Evolutionary conservation across 2,888 invertebrate genomes (phyloP).

Genomic region (Drosophila infuscata): DNA sequence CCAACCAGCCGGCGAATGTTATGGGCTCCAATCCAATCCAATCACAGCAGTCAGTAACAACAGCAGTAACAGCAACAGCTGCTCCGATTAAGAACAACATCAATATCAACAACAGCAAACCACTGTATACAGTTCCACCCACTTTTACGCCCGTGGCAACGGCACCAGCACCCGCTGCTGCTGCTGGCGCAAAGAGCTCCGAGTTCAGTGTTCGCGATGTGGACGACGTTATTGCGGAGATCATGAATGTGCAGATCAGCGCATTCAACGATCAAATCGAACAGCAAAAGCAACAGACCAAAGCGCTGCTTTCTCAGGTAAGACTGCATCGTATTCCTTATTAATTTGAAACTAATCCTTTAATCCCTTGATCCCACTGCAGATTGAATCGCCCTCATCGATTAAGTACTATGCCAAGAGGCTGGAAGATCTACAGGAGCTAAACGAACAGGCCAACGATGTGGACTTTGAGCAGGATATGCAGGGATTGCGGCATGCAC

Average conservation of each 20-base stretch:
- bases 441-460: slow-evolving; percentile 88
- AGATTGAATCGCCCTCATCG: slow-evolving; percentile 87
- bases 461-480: slow-evolving; percentile 88
- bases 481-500: slow-evolving; percentile 85
- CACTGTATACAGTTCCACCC: slow-evolving; percentile 80
- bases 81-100: slow-evolving; percentile 13
- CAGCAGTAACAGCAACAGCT: not conserved
- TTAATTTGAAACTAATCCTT: not conserved
- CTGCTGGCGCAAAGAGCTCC: slow-evolving; percentile 14
- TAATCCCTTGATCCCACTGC: not conserved
- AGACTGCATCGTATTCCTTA: not conserved
- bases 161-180: slow-evolving; percentile 4
- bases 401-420: slow-evolving; percentile 86
- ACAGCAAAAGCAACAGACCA: slow-evolving; percentile 87
- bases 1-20: slow-evolving; percentile 1
- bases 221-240: slow-evolving; percentile 86
- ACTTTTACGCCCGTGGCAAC: slow-evolving; percentile 73
- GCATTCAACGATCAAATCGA: slow-evolving; percentile 89
- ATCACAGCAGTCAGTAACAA: not conserved
- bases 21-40: not conserved
- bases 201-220: slow-evolving; percentile 57
- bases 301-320: slow-evolving; percentile 83
- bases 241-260: slow-evolving; percentile 88
- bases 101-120: slow-evolving; percentile 52
- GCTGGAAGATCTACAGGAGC: slow-evolving; percentile 87